Percentiles rank a stretch among this genome's conserved stretches.
These are phyloP conservation scores for Hydrochoerus hydrochaeris DNA, from an alignment of 2,113 vertebrate genomes.

Conservation along the genomic window DNA sequence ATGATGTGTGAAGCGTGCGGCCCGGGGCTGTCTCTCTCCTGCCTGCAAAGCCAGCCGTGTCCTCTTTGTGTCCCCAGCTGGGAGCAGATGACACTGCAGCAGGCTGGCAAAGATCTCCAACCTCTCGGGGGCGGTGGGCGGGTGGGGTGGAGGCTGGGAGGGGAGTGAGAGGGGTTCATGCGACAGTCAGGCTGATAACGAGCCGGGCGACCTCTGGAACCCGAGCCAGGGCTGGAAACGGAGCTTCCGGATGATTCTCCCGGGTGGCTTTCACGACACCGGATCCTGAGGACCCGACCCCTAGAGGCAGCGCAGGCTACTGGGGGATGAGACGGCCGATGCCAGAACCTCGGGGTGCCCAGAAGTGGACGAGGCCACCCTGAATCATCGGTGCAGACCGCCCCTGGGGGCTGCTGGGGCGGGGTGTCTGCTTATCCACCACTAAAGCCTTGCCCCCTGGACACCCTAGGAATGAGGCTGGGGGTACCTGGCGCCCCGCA, in stretches of 20 bases:
- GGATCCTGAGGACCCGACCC: background rate
- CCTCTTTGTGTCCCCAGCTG: background rate
- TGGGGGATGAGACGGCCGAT: background rate
- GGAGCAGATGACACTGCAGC: rapidly evolving
- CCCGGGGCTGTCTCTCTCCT: rapidly evolving
- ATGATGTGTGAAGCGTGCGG: background rate
- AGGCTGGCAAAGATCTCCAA: rapidly evolving
- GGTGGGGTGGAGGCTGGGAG: background rate
- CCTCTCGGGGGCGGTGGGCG: too few relatives aligned
- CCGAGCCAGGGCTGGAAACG: background rate
- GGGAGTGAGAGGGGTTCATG: rapidly evolving
- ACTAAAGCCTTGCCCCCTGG: background rate
- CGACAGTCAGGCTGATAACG: background rate
- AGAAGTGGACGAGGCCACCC: background rate
- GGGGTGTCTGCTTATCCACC: background rate
- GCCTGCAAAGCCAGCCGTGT: rapidly evolving
- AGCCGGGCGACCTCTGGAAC: constrained; percentile 35
- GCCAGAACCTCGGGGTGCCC: background rate
- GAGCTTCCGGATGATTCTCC: background rate
- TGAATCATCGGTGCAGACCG: background rate
- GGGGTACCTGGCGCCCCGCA: rapidly evolving
- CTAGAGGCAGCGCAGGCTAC: background rate
- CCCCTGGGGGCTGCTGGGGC: background rate
- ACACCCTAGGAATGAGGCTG: background rate
- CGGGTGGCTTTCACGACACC: constrained; percentile 35